Base-by-base conservation (phyloP, 2,113 vertebrate species). In the Clarias gariepinus region DNA sequence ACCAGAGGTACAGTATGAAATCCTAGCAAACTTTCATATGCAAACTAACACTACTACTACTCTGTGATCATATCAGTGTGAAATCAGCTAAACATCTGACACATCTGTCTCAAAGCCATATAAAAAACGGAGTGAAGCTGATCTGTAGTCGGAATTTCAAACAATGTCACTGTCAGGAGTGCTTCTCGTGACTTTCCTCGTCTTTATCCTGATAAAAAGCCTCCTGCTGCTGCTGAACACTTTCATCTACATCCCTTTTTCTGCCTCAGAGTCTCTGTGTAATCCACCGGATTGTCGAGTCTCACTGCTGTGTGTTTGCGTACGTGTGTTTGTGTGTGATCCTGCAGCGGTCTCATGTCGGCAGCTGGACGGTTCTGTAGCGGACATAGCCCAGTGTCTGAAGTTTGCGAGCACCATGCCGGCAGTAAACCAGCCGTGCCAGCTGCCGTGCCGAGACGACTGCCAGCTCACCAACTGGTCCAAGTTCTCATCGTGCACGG, bases 401-500 rank as follows among this genome's bases (percentile, higher is more conserved):
- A 96, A 92, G 89, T 92, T 95, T 53, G 94, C 96, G 82, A 96
- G 95, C 87, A 91, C 95, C 8, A 95, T 98, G 94, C 98, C 98
- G 60, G 63, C 95, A 53, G 94, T 97, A 92, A 97, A 96, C 79
- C 98, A 99, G 90, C 92, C 81, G 15, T 99, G 98, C 93, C 97
- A 98, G 92, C 95, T 98, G 68, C 97, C 97, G 82, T 99, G 98
- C 95, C 96, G 98, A 92, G 97, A 99, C 1, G 97, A 99, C 92
- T 99, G 98, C 92, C 98, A 99, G 90, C 96, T 99, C 87, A 97
- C 97, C 12, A 97, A 89, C 95, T 99, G 98, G 98, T 99, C 98
- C 91, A 98, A 96, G 92, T 99, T 99, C 95, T 98, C 98, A 66
- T 94, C 97, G 23, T 99, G 98, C 92, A 97, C 96, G 25, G 96